Base-by-base conservation (phyloP, 2,797 vertebrate species). In the Brachyrhaphis roseni region DNA sequence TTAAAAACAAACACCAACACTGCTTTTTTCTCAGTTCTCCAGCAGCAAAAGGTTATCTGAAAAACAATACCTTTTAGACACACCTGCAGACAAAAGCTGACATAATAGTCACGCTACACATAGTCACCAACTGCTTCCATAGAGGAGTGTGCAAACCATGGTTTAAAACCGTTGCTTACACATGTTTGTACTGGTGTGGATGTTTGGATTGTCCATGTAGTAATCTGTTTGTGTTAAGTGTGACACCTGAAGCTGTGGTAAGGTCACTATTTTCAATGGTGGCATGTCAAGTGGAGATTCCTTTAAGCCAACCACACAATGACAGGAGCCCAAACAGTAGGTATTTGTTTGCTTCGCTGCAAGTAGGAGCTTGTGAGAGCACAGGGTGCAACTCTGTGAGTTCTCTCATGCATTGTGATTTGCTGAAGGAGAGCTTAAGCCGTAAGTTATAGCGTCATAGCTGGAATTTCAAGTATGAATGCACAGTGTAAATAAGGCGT, bases 181-280 rank as follows among this genome's bases (percentile, higher is more conserved):
- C 84, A 59, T 90, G 89, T 91, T 90, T 89, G 82, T 47, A 49
- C 73, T 75, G 78, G 85, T 66, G 59, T 81, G 73, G 82, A 64
- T 91, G 88, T 92, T 91, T 91, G 92, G 82, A 89, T 89, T 88
- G 86, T 66, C 2, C 80, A 76, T 53, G 49, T 91, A 78, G 78
- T 93, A 88, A 93, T 93, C 88, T 90, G 93, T 94, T 94, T 92
- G 89, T 77, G 84, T 81, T 80, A 80, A 86, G 71, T 78, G 79
- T 87, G 91, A 94, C 89, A 93, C 89, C 66, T 47, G 80, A 84
- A 86, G 85, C 89, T 81, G 70, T 20, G 82, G 86, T 94, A 92
- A 95, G 90, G 94, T 94, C 91, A 92, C 72, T 92, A 87, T 94
- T 95, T 92, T 94, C 87, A 90, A 93, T 84, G 84, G 87, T 88